phyloP scores from a whole-genome alignment of 2,888 invertebrate genomes.

The Eudasyphora cyanicolor region DNA sequence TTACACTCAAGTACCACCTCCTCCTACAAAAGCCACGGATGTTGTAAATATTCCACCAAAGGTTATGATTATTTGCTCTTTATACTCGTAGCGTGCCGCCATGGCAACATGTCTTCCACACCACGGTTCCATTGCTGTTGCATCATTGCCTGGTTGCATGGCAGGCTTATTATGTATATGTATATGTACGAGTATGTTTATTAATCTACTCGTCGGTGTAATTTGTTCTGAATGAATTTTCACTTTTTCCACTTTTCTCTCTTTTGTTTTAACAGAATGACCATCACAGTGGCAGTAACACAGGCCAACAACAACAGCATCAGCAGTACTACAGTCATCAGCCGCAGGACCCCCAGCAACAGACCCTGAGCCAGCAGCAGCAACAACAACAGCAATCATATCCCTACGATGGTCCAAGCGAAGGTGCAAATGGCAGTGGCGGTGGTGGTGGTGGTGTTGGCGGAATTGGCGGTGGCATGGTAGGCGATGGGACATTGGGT shows the following conservation, averaged over 20 bases:
- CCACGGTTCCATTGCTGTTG: neutral
- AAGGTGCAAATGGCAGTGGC: slow-evolving; percentile 26
- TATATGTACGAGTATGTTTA: neutral
- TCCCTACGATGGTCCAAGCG: slow-evolving; percentile 42
- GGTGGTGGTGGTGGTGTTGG: neutral
- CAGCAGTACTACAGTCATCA: slow-evolving; percentile 60
- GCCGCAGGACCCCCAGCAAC: slow-evolving; percentile 67
- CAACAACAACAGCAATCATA: slow-evolving; percentile 58
- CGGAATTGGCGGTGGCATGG: slow-evolving; percentile 32
- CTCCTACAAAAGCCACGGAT: neutral
- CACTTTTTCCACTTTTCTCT: slow-evolving; percentile 30
- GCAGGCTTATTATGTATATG: neutral
- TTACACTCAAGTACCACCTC: neutral
- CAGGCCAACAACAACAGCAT: slow-evolving; percentile 61
- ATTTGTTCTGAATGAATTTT: slow-evolving; percentile 19
- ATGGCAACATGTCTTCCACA: too few relatives aligned
- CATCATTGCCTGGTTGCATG: neutral
- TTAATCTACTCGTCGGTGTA: slow-evolving; percentile 3
- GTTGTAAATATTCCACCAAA: neutral
- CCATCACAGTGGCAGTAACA: slow-evolving; percentile 72
- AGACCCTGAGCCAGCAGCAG: slow-evolving; percentile 60
- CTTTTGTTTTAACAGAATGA: slow-evolving; percentile 69
- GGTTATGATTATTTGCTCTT: slow-evolving; percentile 8
- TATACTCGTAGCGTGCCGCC: neutral
- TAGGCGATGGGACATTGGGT: slow-evolving; percentile 65